A percentile compares a stretch with the other conserved stretches of the same genome.
phyloP scores from a whole-genome alignment of 2,888 invertebrate species.

The Cantharis flavilabris region DNA sequence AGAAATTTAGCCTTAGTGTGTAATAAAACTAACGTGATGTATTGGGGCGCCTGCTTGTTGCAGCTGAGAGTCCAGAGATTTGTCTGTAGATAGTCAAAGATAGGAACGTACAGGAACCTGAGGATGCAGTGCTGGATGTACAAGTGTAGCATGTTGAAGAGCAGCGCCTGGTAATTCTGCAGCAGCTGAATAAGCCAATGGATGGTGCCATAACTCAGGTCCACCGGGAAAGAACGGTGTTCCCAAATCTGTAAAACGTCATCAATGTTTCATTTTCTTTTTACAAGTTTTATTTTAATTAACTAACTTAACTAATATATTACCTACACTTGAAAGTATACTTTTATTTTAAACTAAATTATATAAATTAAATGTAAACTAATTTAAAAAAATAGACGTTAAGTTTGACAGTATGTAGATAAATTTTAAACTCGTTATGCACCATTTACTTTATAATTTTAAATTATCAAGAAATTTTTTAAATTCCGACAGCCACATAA shows the following conservation, averaged over 20 bases:
- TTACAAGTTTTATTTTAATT: not conserved
- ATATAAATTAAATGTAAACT: not conserved
- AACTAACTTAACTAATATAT: not conserved
- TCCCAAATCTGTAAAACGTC: conserved; percentile 80
- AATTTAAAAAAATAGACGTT: not conserved
- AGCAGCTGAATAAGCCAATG: conserved; percentile 76
- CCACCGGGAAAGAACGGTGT: conserved; percentile 95
- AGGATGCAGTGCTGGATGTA: conserved; percentile 96
- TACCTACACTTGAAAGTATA: not conserved
- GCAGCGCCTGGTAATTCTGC: conserved; percentile 83
- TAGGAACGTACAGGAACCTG: conserved; percentile 97
- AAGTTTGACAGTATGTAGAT: not conserved
- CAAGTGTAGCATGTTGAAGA: conserved; percentile 86
- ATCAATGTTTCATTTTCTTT: not conserved
- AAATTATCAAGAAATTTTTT: not conserved
- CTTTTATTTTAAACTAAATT: not conserved
- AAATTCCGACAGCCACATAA: not conserved
- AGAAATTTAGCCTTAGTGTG: conserved; percentile 10
- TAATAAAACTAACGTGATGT: conserved; percentile 59
- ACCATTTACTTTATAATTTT: not conserved
- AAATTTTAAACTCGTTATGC: not conserved
- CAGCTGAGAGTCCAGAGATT: conserved; percentile 66
- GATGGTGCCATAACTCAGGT: conserved; percentile 94
- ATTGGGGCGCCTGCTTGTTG: conserved; percentile 61
- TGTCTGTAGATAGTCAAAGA: conserved; percentile 95